Evolutionary conservation across 2,888 invertebrate genomes (phyloP).

Genomic region (Anodontia alba): DNA sequence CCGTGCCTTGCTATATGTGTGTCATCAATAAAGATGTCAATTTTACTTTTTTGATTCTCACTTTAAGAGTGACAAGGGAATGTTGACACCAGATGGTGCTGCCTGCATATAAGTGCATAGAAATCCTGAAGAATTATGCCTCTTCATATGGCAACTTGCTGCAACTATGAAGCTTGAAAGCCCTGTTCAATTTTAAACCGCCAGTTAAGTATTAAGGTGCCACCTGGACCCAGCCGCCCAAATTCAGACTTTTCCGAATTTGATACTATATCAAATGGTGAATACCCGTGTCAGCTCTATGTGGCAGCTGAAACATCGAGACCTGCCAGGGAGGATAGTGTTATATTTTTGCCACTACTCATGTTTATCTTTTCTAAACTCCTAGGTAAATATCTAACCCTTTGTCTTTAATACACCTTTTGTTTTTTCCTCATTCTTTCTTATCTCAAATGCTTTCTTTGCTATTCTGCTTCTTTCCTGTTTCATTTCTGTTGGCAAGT

Average conservation of each 20-base stretch:
- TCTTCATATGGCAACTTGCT: background rate
- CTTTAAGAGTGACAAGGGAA: background rate
- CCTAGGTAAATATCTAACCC: too few species aligned
- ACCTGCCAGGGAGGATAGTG: background rate
- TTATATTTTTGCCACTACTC: too few species aligned
- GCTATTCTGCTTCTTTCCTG: too few species aligned
- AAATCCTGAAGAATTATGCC: background rate
- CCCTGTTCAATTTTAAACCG: background rate
- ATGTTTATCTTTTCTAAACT: too few species aligned
- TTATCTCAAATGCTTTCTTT: too few species aligned
- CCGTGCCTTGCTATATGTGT: background rate
- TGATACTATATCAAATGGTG: background rate
- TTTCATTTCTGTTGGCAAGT: too few species aligned
- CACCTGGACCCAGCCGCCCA: background rate
- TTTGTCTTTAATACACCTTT: too few species aligned
- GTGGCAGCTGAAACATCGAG: background rate
- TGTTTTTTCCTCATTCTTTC: too few species aligned
- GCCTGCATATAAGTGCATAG: background rate
- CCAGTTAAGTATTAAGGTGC: background rate
- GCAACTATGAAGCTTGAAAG: background rate
- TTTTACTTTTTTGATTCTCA: slow-evolving; percentile 1
- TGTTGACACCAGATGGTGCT: background rate
- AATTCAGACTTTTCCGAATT: background rate
- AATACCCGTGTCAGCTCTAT: background rate
- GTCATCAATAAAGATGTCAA: background rate